Conservation (phyloP, 2,888 invertebrate species). For the Drosophila formosana region DNA sequence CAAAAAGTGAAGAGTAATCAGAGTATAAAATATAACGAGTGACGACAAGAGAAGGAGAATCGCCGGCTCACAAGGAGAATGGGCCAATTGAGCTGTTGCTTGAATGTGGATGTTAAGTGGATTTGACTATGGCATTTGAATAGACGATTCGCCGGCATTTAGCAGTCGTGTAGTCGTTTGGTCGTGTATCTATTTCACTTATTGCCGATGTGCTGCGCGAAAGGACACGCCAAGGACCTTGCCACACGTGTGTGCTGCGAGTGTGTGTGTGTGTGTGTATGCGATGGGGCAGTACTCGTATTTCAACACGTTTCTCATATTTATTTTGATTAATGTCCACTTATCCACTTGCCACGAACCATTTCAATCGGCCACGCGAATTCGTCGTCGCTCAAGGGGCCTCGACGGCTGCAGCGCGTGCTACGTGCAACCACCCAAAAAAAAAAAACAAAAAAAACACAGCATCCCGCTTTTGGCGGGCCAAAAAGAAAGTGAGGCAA, state of each 20-base stretch:
- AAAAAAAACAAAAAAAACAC: neutral
- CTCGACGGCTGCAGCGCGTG: slow-evolving; percentile 53
- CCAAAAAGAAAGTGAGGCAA: slow-evolving; percentile 11
- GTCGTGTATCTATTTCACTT: slow-evolving; percentile 42
- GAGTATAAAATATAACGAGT: too few species aligned
- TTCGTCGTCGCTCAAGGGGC: slow-evolving; percentile 35
- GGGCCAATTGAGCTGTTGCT: slow-evolving; percentile 27
- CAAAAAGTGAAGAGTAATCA: too few species aligned
- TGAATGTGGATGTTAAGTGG: neutral
- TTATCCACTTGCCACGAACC: slow-evolving; percentile 77
- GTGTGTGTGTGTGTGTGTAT: neutral
- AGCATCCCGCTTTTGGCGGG: neutral
- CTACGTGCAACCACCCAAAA: slow-evolving; percentile 36
- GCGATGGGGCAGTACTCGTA: slow-evolving; percentile 48
- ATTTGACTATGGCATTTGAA: slow-evolving; percentile 27
- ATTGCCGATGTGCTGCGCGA: slow-evolving; percentile 13
- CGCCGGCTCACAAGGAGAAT: neutral
- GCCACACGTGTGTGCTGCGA: neutral
- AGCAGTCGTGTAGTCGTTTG: neutral
- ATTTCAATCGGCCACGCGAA: slow-evolving; percentile 72
- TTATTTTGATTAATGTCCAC: slow-evolving; percentile 81
- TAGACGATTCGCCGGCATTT: slow-evolving; percentile 9
- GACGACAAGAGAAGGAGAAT: neutral
- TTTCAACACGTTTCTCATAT: slow-evolving; percentile 78
- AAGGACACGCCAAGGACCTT: slow-evolving; percentile 3